Percentiles rank a stretch among this genome's conserved stretches.
These are phyloP conservation scores for Hypotaenidia philippensis DNA, from an alignment of 2,797 vertebrate genomes.

Conservation along the genomic window DNA sequence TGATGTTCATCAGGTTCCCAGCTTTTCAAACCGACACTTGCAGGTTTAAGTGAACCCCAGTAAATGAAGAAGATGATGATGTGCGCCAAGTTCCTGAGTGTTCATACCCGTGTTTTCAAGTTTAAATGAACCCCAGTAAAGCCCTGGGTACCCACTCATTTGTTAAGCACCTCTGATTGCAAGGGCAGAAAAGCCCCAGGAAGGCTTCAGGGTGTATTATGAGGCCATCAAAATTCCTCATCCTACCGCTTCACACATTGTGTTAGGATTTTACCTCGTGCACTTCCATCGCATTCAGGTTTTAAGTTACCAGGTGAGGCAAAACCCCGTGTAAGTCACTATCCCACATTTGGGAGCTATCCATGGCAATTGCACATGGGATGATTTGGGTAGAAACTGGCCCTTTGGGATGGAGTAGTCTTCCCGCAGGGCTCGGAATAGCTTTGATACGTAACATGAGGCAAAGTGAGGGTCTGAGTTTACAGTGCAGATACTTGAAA, in stretches of 20 bases:
- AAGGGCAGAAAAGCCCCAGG: not conserved
- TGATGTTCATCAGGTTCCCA: not conserved
- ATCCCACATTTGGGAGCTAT: not conserved
- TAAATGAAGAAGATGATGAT: not conserved
- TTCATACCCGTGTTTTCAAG: not conserved
- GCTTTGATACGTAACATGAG: not conserved
- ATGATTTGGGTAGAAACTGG: not conserved
- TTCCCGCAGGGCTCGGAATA: not conserved
- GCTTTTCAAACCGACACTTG: not conserved
- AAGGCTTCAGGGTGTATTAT: not conserved
- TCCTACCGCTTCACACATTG: not conserved
- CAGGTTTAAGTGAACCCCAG: not conserved
- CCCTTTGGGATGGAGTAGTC: not conserved
- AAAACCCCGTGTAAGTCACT: not conserved
- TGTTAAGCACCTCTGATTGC: not conserved
- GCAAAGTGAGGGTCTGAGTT: not conserved
- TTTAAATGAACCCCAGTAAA: not conserved
- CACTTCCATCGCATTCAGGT: rapidly evolving
- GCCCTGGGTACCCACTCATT: rapidly evolving
- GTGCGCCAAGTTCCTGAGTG: not conserved
- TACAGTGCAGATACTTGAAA: not conserved
- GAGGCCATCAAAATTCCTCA: not conserved
- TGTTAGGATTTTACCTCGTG: not conserved
- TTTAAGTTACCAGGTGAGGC: not conserved
- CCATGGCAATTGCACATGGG: not conserved